Percentiles rank a stretch among this genome's conserved stretches.
Evolutionary conservation across 37 sponge, comb jelly and placozoan genomes (phyloP).

Genomic region (Halisarca cf. caerulea): DNA sequence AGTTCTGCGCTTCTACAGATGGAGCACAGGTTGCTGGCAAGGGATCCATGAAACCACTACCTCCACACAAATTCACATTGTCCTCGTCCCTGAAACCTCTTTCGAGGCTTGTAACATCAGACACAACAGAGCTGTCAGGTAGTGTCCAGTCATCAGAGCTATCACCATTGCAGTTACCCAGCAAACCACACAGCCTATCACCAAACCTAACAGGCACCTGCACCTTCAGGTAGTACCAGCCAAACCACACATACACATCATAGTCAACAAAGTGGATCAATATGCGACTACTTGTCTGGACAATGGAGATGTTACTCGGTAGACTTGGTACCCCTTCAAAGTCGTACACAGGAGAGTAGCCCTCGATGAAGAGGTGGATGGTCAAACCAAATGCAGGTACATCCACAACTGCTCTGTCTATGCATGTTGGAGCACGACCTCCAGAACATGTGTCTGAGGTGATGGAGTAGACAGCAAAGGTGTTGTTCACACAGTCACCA

Average conservation of each 20-base stretch:
- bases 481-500: neutral
- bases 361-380: neutral
- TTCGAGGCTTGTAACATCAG: neutral
- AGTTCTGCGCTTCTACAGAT: neutral
- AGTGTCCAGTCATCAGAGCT: neutral
- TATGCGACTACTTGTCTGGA: neutral
- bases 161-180: constrained; percentile 1
- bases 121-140: neutral
- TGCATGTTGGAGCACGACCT: constrained; percentile 16
- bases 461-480: constrained; percentile 19
- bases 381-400: neutral
- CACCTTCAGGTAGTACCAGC: constrained; percentile 4
- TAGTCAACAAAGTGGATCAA: neutral
- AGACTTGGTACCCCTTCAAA: too few relatives aligned
- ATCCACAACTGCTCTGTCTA: constrained; percentile 8
- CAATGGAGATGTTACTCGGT: neutral
- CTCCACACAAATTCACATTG: neutral
- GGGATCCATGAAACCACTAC: neutral
- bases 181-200: neutral
- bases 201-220: neutral
- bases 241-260: neutral
- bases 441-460: neutral
- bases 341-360: too few relatives aligned
- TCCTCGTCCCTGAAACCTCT: neutral
- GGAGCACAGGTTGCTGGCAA: neutral